Base-by-base conservation (phyloP, 1,140 invertebrate genomes). In the Trichonephila clavata region DNA sequence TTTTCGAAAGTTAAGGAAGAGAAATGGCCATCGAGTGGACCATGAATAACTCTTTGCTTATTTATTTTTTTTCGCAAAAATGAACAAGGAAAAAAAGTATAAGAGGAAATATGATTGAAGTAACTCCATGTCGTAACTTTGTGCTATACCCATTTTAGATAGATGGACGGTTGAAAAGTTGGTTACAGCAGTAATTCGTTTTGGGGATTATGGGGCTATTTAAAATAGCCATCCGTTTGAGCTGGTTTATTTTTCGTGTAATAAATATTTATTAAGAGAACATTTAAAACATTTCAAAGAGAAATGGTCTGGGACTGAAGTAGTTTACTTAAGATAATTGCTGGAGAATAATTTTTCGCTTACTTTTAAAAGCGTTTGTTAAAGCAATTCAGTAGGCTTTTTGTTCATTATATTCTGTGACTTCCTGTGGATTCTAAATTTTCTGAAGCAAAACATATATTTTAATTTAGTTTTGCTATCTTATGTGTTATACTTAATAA, bases 231-330 rank as follows among this genome's bases (percentile, higher is more conserved):
- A 77, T 39, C 27, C 18, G 32, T 77, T 77, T 77, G 27, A 77
- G 71, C 16, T 77, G 27, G 71, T 77, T 39, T 20, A 16, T 77
- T 18, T 39, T 20, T 20, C 61, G 50, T 18, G 71, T 27, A 77
- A 77, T 77, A 77, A 77, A 77, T 77, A 77, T 77, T 77, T 24
- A 68, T 68, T 68, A 68, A 13, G 65, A 68, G 14, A 13, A 68
- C 65, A 68, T 68, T n/a, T 68, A 68, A 68, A 68, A 68, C 24
- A 68, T 68, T 68, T 68, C 65, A 13, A 24, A 24, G 24, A 27
- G 13, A 21, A 14, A 7, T 13, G 65, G 21, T 68, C 8, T 27
- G n/a, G 21, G 4, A 8, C 21, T 10, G 63, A 10, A 65, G 24
- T n/a, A 2, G 63, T 21, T 68, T n/a, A 68, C 65, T 68, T 27